These are phyloP conservation scores for Zaprionus inermis DNA, from an alignment of 1,140 invertebrate species.

Conservation along the genomic window DNA sequence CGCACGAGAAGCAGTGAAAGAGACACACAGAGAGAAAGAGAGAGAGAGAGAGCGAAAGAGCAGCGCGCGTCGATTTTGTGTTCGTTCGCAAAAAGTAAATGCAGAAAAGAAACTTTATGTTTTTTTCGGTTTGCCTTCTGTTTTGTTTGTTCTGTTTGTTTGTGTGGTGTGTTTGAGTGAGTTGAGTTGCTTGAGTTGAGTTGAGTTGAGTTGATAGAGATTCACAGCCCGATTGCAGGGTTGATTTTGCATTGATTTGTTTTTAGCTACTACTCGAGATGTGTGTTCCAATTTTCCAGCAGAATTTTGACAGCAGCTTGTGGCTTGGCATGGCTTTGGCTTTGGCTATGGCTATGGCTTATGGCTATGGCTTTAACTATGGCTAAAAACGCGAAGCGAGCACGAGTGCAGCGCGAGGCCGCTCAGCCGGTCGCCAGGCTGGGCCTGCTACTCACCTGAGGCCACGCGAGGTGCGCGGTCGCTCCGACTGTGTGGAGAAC, in stretches of 20 bases:
- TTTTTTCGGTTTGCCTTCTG: constrained; percentile 61
- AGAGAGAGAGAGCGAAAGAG: constrained; percentile 58
- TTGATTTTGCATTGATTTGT: constrained; percentile 56
- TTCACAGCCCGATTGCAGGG: constrained; percentile 49
- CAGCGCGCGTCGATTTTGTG: constrained; percentile 55
- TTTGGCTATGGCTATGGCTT: constrained; percentile 33
- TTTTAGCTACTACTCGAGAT: constrained; percentile 50
- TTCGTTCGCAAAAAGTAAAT: constrained; percentile 76
- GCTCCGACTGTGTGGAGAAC: constrained; percentile 95
- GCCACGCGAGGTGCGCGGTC: constrained; percentile 90
- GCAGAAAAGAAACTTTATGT: constrained; percentile 80
- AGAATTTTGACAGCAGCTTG: constrained; percentile 66
- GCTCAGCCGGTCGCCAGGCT: neutral
- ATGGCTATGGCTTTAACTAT: constrained; percentile 13
- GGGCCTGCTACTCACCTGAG: constrained; percentile 87
- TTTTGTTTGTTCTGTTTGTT: constrained; percentile 51
- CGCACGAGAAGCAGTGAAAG: constrained; percentile 71
- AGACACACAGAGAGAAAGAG: constrained; percentile 60
- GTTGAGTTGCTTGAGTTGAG: constrained; percentile 16
- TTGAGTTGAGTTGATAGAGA: constrained; percentile 15
- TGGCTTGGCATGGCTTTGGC: constrained; percentile 53
- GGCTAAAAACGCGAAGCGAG: constrained; percentile 39
- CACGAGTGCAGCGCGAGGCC: constrained; percentile 30
- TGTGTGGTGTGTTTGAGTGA: constrained; percentile 17
- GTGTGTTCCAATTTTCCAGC: constrained; percentile 49